Percentiles rank a stretch among this genome's conserved stretches.
phyloP scores from a whole-genome alignment of 2,888 invertebrate species.

The Tiliacea aurago region DNA sequence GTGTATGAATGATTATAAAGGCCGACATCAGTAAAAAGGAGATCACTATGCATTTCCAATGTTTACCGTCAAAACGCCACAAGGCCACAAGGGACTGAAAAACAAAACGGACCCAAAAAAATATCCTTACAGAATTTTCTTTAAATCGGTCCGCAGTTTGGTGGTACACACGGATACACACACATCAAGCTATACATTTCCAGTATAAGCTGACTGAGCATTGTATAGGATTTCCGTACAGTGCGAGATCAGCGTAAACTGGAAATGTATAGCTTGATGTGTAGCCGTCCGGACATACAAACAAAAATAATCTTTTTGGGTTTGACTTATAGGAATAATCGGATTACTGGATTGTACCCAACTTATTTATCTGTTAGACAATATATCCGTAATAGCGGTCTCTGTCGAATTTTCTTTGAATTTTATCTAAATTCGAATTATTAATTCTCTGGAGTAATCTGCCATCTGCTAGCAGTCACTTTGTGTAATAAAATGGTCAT shows the following conservation, averaged over 20 bases:
- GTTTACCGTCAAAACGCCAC: background rate
- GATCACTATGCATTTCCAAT: constrained; percentile 3
- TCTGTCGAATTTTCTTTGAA: background rate
- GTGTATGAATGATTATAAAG: too few relatives aligned
- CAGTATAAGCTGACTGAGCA: too few relatives aligned
- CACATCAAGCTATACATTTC: too few relatives aligned
- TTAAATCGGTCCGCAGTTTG: constrained; percentile 22
- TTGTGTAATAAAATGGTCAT: too few relatives aligned
- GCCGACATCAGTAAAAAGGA: background rate
- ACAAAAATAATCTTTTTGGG: constrained; percentile 51
- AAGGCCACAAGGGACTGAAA: background rate
- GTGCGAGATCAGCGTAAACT: too few relatives aligned
- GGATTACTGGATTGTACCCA: constrained; percentile 45
- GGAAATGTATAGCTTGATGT: too few relatives aligned
- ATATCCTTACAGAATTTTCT: constrained; percentile 5
- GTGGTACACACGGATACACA: too few relatives aligned
- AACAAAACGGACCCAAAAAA: background rate
- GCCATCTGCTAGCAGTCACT: too few relatives aligned
- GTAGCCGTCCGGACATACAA: too few relatives aligned
- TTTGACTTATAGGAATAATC: constrained; percentile 42
- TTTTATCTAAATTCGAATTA: background rate
- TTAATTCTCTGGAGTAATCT: too few relatives aligned
- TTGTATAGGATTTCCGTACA: too few relatives aligned
- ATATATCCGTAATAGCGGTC: constrained; percentile 4
- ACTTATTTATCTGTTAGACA: constrained; percentile 10